Conservation (phyloP, 1,140 invertebrate genomes). For the Argopecten irradians region DNA sequence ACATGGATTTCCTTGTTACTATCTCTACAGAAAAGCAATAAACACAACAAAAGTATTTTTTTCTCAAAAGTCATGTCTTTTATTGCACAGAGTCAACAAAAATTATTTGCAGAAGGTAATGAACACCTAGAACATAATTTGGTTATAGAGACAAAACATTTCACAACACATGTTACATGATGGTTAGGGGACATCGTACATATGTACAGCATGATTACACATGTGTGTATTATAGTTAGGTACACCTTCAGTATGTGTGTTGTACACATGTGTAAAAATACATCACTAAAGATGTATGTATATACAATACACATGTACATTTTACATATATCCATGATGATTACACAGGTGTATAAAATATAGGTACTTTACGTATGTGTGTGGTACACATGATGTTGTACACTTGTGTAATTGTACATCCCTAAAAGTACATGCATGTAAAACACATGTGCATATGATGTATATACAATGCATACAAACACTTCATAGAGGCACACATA, state of each 20-base stretch:
- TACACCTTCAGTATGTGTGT: too few relatives aligned
- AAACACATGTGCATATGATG: not conserved
- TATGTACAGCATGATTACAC: not conserved
- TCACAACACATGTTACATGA: not conserved
- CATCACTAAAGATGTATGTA: too few relatives aligned
- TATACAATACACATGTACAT: too few relatives aligned
- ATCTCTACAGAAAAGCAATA: too few relatives aligned
- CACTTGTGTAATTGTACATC: not conserved
- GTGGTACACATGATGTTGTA: not conserved
- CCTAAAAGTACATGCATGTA: not conserved
- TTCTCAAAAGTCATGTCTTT: slow-evolving; percentile 17
- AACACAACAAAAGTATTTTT: not conserved
- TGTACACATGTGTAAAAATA: too few relatives aligned
- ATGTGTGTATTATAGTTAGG: too few relatives aligned
- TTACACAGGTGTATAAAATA: not conserved
- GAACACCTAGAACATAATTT: slow-evolving; percentile 1
- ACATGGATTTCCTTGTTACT: too few relatives aligned
- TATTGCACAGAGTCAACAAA: slow-evolving; percentile 21
- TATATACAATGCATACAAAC: not conserved
- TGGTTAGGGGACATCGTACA: not conserved
- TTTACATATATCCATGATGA: too few relatives aligned
- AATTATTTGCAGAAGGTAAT: slow-evolving; percentile 11
- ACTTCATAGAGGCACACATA: too few relatives aligned
- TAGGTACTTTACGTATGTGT: too few relatives aligned
- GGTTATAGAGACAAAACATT: not conserved